phyloP scores from a whole-genome alignment of 2,113 vertebrate species.

The Rana temporaria region DNA sequence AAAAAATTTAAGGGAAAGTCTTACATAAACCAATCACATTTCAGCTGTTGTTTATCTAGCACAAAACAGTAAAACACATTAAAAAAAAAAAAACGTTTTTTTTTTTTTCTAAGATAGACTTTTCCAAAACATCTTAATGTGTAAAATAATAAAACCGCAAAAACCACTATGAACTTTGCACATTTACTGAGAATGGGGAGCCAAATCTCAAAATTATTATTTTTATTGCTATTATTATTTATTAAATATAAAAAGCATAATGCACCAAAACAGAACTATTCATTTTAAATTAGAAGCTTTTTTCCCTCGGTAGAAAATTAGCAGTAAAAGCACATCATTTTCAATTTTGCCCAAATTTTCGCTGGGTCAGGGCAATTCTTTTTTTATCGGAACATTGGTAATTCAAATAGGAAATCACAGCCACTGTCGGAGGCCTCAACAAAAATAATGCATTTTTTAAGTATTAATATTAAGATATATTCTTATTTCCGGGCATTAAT shows the following conservation, averaged over 20 bases:
- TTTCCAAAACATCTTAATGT: no score
- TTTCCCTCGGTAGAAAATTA: constrained; percentile 35
- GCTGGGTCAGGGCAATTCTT: constrained; percentile 35
- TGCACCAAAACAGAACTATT: constrained; percentile 11
- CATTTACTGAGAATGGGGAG: not conserved
- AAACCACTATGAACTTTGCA: not conserved
- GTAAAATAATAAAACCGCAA: no score
- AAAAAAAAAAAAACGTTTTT: no score
- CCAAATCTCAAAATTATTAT: constrained; percentile 19
- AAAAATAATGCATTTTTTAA: constrained; percentile 17
- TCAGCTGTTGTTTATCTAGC: no score
- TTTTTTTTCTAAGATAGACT: no score
- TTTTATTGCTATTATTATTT: constrained; percentile 17
- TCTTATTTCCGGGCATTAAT: constrained; percentile 34
- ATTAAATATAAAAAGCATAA: constrained; percentile 20
- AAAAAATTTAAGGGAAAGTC: no score
- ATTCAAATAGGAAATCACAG: constrained; percentile 42
- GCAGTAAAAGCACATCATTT: constrained; percentile 33
- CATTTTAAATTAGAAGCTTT: constrained; percentile 53
- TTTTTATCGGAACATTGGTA: constrained; percentile 38
- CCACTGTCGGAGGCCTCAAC: constrained; percentile 24
- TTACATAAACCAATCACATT: no score
- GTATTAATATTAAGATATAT: constrained; percentile 18
- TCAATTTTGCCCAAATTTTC: constrained; percentile 28
- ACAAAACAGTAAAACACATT: no score